Evolutionary conservation across 1,140 invertebrate species (phyloP).

Genomic region (Monomorium pharaonis): DNA sequence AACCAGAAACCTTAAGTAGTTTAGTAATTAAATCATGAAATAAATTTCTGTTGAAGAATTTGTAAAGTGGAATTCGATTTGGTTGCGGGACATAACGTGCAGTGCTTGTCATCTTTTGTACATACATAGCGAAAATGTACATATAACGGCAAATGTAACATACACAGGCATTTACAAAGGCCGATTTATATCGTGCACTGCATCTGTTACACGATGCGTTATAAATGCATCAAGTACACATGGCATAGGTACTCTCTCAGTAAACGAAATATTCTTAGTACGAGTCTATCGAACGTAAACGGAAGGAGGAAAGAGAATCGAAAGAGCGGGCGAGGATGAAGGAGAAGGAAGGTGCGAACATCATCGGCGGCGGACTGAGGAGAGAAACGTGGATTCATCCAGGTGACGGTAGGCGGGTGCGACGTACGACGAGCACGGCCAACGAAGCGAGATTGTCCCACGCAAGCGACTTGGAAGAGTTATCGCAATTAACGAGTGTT

Average conservation of each 20-base stretch:
- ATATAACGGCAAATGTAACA: slow-evolving; percentile 30
- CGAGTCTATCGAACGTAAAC: slow-evolving; percentile 91
- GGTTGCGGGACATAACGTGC: neutral
- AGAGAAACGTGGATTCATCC: slow-evolving; percentile 94
- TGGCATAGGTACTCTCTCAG: slow-evolving; percentile 31
- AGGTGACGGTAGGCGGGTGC: slow-evolving; percentile 88
- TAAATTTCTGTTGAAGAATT: neutral
- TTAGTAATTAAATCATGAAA: neutral
- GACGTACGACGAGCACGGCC: slow-evolving; percentile 87
- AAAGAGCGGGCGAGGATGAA: slow-evolving; percentile 87
- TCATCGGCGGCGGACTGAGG: slow-evolving; percentile 84
- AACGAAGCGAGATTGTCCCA: slow-evolving; percentile 83
- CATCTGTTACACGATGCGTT: slow-evolving; percentile 10
- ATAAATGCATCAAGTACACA: slow-evolving; percentile 13
- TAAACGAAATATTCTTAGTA: slow-evolving; percentile 86
- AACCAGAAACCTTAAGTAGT: neutral
- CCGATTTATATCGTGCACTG: slow-evolving; percentile 26
- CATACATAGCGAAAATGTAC: neutral
- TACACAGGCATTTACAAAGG: slow-evolving; percentile 1
- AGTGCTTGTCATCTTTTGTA: slow-evolving; percentile 23
- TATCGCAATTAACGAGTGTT: slow-evolving; percentile 89
- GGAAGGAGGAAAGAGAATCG: slow-evolving; percentile 88
- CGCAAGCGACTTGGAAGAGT: slow-evolving; percentile 88
- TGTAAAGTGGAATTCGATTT: neutral
- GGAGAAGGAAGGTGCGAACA: slow-evolving; percentile 85